Conservation (phyloP, 2,797 vertebrate genomes). For the Chiroxiphia lanceolata region DNA sequence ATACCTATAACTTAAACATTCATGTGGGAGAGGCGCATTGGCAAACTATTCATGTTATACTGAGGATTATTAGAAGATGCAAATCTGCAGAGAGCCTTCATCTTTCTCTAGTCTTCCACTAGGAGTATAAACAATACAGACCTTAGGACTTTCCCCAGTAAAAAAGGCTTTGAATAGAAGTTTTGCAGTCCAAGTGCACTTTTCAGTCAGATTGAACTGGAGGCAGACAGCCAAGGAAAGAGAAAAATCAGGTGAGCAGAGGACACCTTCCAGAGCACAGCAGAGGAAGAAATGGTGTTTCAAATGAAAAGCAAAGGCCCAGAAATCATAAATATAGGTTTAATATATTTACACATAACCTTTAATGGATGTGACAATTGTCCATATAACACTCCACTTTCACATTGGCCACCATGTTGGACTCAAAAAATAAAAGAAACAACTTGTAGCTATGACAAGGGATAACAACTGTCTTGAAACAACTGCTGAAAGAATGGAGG, state of each 20-base stretch:
- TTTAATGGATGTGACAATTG: not conserved
- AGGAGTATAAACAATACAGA: not conserved
- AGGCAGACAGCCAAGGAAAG: not conserved
- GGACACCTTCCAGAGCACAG: not conserved
- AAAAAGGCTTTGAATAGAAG: not conserved
- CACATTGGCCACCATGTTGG: fast-evolving
- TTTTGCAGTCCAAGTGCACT: not conserved
- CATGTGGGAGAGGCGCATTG: fast-evolving
- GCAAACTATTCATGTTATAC: not conserved
- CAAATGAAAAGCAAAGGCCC: not conserved
- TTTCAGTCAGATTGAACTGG: not conserved
- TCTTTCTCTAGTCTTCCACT: not conserved
- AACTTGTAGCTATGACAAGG: not conserved
- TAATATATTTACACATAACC: not conserved
- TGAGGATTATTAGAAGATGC: not conserved
- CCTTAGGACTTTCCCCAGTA: not conserved
- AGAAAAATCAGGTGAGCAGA: not conserved
- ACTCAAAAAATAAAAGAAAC: no score
- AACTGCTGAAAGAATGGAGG: not conserved
- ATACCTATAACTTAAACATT: not conserved
- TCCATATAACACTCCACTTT: not conserved
- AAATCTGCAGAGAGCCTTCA: not conserved
- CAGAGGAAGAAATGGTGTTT: not conserved
- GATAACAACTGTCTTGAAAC: not conserved
- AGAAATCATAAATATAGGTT: not conserved